Evolutionary conservation across 35 echinoderm and acorn worm genomes (phyloP).

Genomic region (Apostichopus parvimensis): DNA sequence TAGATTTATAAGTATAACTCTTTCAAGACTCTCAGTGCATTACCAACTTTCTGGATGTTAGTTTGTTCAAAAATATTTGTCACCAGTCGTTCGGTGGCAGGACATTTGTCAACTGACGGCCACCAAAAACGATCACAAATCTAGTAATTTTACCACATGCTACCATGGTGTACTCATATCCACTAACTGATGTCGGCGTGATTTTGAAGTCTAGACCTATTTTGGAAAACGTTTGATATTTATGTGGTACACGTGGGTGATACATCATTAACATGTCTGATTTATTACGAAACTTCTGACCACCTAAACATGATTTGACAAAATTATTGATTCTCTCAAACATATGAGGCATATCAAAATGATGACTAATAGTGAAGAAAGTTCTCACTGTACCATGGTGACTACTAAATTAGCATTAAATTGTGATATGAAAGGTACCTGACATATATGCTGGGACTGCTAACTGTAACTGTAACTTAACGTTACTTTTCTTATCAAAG

Average conservation of each 20-base stretch:
- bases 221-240: too few relatives aligned
- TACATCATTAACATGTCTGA: constrained; percentile 49
- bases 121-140: constrained; percentile 23
- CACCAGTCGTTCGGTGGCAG: background rate
- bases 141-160: constrained; percentile 51
- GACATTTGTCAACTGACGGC: background rate
- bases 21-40: background rate
- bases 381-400: constrained; percentile 43
- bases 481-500: constrained; percentile 15
- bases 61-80: background rate
- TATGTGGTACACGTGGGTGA: constrained; percentile 40
- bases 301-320: constrained; percentile 42
- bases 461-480: constrained; percentile 44
- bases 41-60: background rate
- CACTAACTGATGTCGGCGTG: constrained; percentile 49
- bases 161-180: constrained; percentile 56
- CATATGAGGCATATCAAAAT: constrained; percentile 48
- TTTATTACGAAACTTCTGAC: constrained; percentile 56
- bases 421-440: too few relatives aligned
- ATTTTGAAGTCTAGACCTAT: constrained; percentile 65
- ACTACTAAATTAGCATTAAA: too few relatives aligned
- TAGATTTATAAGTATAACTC: background rate
- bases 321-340: constrained; percentile 61
- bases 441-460: constrained; percentile 32
- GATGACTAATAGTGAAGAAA: constrained; percentile 43